Conservation (phyloP, 2,113 vertebrate species). For the Albula goreensis region DNA sequence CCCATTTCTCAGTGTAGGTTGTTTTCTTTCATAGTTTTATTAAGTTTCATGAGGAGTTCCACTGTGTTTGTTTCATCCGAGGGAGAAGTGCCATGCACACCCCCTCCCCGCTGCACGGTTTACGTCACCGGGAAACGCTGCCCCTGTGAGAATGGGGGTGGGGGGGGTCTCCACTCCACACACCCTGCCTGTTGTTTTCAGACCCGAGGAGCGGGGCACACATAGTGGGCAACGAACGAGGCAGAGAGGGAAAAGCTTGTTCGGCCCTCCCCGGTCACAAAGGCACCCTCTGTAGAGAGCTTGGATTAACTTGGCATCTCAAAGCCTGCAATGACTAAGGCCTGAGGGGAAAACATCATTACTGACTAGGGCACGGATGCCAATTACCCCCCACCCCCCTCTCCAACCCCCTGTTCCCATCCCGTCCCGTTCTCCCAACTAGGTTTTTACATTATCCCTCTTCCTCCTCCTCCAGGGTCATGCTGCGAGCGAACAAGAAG, state of each 20-base stretch:
- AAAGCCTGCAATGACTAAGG: neutral
- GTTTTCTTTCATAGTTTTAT: neutral
- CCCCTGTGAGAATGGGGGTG: neutral
- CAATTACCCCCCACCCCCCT: neutral
- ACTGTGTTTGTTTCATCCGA: neutral
- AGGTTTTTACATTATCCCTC: neutral
- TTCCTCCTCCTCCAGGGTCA: neutral
- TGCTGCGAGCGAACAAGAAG: no score
- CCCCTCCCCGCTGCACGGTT: neutral
- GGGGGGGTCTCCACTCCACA: neutral
- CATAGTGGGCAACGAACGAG: neutral
- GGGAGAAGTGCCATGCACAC: neutral
- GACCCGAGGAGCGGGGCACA: neutral
- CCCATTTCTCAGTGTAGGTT: neutral
- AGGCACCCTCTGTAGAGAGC: neutral
- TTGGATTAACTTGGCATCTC: constrained; percentile 21
- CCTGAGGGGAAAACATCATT: neutral
- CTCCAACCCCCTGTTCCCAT: neutral
- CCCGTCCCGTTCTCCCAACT: neutral
- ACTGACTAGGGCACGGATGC: neutral
- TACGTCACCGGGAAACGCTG: no score
- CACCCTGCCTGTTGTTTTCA: constrained; percentile 3
- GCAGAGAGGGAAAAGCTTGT: neutral
- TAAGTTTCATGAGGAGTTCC: neutral
- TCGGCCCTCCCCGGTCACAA: neutral